Evolutionary conservation across 2,113 vertebrate genomes (phyloP).

Genomic region (Meleagris gallopavo): DNA sequence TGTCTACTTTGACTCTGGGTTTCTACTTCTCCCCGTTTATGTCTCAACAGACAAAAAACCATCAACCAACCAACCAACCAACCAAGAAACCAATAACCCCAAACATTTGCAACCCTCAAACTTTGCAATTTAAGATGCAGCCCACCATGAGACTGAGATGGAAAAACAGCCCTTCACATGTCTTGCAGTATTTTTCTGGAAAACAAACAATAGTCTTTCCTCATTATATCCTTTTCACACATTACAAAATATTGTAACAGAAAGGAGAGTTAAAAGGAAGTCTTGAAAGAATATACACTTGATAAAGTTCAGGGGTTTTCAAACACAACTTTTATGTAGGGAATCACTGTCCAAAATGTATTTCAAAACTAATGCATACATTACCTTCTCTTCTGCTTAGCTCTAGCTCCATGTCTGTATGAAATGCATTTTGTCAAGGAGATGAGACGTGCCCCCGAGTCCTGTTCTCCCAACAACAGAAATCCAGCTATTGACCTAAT

Average conservation of each 20-base stretch:
- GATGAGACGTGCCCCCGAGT: neutral
- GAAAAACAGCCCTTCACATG: neutral
- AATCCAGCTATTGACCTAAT: constrained; percentile 51
- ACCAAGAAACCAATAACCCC: neutral
- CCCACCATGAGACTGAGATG: fast-evolving
- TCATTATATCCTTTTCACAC: neutral
- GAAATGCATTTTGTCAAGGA: neutral
- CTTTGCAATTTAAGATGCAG: neutral
- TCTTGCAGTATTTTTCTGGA: neutral
- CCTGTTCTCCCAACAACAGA: neutral
- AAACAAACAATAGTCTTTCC: neutral
- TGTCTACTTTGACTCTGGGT: neutral
- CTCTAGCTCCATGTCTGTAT: neutral
- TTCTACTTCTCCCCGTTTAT: neutral
- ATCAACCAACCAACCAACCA: neutral
- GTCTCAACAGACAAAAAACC: neutral
- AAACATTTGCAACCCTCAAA: neutral
- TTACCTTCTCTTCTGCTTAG: neutral
- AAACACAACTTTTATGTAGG: neutral
- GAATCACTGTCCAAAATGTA: neutral
- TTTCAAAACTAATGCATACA: neutral
- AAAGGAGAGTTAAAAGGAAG: neutral
- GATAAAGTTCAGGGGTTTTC: neutral
- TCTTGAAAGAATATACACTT: neutral
- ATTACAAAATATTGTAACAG: neutral